Percentiles rank a stretch among this genome's conserved stretches.
Conservation (phyloP, 2,797 vertebrate species). For the Trematomus bernacchii region DNA sequence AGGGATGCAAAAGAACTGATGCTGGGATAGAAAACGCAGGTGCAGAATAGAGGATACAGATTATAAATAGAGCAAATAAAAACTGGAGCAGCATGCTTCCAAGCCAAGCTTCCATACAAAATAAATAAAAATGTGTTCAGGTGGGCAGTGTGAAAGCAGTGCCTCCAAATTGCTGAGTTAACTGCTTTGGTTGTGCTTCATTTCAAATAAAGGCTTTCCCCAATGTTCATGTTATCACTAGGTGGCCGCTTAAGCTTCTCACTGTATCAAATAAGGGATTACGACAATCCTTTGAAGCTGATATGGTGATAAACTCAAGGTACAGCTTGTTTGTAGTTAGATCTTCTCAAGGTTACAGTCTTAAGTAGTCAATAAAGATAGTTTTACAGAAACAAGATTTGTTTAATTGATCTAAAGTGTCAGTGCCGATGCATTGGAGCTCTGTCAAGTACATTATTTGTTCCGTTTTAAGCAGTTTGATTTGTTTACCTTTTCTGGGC, state of each 20-base stretch:
- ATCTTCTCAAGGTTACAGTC: neutral
- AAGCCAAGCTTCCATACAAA: constrained; percentile 1
- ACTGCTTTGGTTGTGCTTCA: constrained; percentile 13
- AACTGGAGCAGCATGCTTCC: constrained; percentile 9
- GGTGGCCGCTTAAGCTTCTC: neutral
- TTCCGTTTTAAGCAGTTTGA: neutral
- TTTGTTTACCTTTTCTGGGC: neutral
- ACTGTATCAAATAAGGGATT: constrained; percentile 2
- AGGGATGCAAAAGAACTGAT: constrained; percentile 21
- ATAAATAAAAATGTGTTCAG: constrained; percentile 9
- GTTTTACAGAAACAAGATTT: neutral
- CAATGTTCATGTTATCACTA: constrained; percentile 17
- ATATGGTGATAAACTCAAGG: constrained; percentile 6
- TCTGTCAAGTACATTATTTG: neutral
- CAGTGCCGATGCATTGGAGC: neutral
- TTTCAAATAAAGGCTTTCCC: constrained; percentile 27
- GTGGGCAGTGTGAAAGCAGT: constrained; percentile 10
- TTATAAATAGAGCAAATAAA: constrained; percentile 18
- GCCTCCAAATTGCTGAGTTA: constrained; percentile 28
- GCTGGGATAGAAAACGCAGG: constrained; percentile 12
- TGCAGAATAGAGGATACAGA: constrained; percentile 12
- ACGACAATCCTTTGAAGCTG: neutral
- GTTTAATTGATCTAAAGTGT: neutral
- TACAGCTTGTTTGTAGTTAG: neutral
- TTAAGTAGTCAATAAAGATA: neutral